A percentile compares a stretch with the other conserved stretches of the same genome.
Evolutionary conservation across 37 sponge, comb jelly and placozoan species (phyloP).

Genomic region (Tethya wilhelma): DNA sequence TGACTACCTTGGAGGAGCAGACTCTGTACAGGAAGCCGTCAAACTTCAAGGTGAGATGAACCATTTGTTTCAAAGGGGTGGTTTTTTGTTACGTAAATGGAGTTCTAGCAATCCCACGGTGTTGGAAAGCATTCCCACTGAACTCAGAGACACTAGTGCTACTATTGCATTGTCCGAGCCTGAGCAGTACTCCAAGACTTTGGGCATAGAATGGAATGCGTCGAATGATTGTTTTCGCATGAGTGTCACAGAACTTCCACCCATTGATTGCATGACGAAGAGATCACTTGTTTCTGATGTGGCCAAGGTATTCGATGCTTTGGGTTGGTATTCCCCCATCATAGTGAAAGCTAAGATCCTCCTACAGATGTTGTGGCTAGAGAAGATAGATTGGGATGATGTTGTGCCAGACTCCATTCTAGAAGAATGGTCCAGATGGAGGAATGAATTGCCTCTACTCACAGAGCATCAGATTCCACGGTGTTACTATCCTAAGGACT

Average conservation of each 20-base stretch:
- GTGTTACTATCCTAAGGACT: constrained; percentile 29
- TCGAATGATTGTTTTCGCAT: constrained; percentile 9
- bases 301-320: constrained; percentile 14
- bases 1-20: constrained; percentile 15
- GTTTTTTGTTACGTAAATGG: constrained; percentile 20
- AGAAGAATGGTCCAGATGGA: constrained; percentile 15
- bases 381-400: constrained; percentile 24
- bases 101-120: constrained; percentile 21
- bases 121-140: constrained; percentile 11
- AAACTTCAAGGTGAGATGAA: not conserved
- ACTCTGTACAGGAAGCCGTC: constrained; percentile 9
- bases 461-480: constrained; percentile 7
- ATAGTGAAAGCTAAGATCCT: constrained; percentile 31
- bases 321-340: constrained; percentile 34
- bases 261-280: constrained; percentile 21
- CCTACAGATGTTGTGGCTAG: constrained; percentile 5
- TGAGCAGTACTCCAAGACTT: constrained; percentile 8
- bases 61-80: not conserved
- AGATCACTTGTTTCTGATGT: too few relatives aligned
- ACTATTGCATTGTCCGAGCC: not conserved
- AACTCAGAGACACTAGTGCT: not conserved
- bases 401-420: not conserved
- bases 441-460: constrained; percentile 8
- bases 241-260: constrained; percentile 14
- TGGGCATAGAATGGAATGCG: constrained; percentile 32